phyloP scores from a whole-genome alignment of 2,113 vertebrate species.

The Picathartes gymnocephalus region DNA sequence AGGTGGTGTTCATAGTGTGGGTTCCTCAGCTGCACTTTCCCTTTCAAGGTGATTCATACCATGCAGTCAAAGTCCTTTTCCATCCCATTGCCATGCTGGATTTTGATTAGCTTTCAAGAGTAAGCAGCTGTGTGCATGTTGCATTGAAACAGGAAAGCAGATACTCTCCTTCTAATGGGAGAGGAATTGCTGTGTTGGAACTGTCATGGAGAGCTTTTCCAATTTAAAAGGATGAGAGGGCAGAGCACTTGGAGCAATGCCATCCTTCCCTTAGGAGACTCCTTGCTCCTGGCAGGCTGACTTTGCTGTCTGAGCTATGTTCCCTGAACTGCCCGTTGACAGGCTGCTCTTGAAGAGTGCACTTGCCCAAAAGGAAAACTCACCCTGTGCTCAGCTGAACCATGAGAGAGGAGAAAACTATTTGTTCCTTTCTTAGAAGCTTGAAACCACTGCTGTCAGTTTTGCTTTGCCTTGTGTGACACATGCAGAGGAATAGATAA shows the following conservation, averaged over 20 bases:
- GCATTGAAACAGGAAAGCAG: not conserved
- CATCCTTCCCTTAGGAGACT: not conserved
- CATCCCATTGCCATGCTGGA: not conserved
- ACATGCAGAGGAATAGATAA: not conserved
- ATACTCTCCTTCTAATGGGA: not conserved
- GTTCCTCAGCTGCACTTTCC: not conserved
- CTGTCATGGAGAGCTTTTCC: not conserved
- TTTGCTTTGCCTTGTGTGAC: not conserved
- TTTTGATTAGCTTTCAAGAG: not conserved
- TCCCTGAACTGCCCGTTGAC: not conserved
- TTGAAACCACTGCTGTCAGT: not conserved
- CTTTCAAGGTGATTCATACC: not conserved
- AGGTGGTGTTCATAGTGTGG: not conserved
- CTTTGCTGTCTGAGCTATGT: not conserved
- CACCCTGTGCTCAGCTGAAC: not conserved
- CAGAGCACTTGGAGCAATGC: not conserved
- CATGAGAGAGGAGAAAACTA: not conserved
- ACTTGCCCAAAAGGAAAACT: not conserved
- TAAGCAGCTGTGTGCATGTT: not conserved
- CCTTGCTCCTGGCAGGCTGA: not conserved
- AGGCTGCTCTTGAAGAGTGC: not conserved
- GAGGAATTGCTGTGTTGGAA: not conserved
- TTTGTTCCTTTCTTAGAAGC: not conserved
- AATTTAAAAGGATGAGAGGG: not conserved
- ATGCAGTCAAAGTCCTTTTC: not conserved